Percentiles rank a stretch among this genome's conserved stretches.
phyloP scores from a whole-genome alignment of 2,113 vertebrate species.

The Cyprinodon brontotheroides region DNA sequence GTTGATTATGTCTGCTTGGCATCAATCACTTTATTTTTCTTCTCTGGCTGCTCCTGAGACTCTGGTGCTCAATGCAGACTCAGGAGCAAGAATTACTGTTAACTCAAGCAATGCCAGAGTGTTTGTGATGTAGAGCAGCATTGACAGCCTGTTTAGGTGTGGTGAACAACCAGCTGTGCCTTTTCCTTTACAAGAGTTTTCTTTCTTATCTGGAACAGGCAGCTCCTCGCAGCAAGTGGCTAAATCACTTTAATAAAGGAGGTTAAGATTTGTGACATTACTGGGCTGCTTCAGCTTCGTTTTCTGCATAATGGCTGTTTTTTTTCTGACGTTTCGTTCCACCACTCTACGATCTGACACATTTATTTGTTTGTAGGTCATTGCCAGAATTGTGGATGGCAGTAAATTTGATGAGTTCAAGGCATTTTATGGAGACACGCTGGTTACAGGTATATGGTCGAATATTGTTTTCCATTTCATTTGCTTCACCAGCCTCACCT shows the following conservation, averaged over 20 bases:
- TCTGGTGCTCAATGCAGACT: conserved; percentile 44
- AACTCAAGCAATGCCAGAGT: conserved; percentile 30
- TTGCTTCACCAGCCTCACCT: background rate
- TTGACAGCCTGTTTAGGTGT: conserved; percentile 36
- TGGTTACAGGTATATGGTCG: conserved; percentile 88
- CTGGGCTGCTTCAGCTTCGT: background rate
- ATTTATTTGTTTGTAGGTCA: conserved; percentile 84
- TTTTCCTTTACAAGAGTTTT: conserved; percentile 1
- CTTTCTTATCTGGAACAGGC: background rate
- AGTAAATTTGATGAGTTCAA: conserved; percentile 98
- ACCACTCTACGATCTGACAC: background rate
- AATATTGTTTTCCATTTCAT: background rate
- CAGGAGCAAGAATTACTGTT: conserved; percentile 42
- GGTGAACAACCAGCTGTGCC: conserved; percentile 22
- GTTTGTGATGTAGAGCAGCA: conserved; percentile 42
- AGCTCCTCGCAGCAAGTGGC: background rate
- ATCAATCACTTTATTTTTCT: conserved; percentile 32
- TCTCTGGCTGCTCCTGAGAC: conserved; percentile 4
- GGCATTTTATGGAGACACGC: conserved; percentile 96
- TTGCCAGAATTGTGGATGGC: conserved; percentile 95
- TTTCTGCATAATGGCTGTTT: background rate
- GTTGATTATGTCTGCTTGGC: conserved; percentile 26
- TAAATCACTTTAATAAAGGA: conserved; percentile 5
- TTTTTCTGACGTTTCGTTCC: background rate
- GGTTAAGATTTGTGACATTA: conserved; percentile 1